A percentile compares a stretch with the other conserved stretches of the same genome.
Evolutionary conservation across 2,797 vertebrate genomes (phyloP).

Genomic region (Scleropages formosus): DNA sequence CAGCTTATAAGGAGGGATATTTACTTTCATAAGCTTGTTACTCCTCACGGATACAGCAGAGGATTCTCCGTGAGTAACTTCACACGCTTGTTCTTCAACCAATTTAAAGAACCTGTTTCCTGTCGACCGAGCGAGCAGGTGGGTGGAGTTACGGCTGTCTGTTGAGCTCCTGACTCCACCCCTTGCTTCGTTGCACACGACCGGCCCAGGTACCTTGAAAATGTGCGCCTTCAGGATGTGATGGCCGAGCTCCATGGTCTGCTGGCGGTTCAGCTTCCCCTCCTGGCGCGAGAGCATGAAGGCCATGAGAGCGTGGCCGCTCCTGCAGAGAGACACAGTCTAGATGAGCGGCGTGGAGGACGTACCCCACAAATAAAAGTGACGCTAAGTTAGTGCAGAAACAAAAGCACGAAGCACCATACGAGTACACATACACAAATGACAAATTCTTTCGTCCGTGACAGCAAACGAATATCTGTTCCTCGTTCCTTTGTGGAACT

Average conservation of each 20-base stretch:
- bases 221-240: conserved; percentile 99
- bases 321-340: conserved; percentile 66
- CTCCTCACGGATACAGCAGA: too few species aligned
- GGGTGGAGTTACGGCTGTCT: too few species aligned
- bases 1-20: neutral
- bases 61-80: too few species aligned
- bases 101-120: too few species aligned
- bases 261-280: conserved; percentile 93
- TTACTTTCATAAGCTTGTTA: too few species aligned
- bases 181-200: neutral
- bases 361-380: neutral
- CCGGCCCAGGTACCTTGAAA: conserved; percentile 82
- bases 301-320: conserved; percentile 90
- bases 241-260: conserved; percentile 97
- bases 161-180: neutral
- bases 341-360: neutral
- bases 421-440: neutral
- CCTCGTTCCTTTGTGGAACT: neutral
- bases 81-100: too few species aligned
- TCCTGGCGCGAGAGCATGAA: conserved; percentile 98
- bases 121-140: too few species aligned
- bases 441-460: too few species aligned
- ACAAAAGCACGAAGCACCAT: neutral
- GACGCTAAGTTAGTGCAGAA: neutral
- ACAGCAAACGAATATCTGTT: too few species aligned